Evolutionary conservation across 2,888 invertebrate genomes (phyloP).

Genomic region (Magallana nippona): DNA sequence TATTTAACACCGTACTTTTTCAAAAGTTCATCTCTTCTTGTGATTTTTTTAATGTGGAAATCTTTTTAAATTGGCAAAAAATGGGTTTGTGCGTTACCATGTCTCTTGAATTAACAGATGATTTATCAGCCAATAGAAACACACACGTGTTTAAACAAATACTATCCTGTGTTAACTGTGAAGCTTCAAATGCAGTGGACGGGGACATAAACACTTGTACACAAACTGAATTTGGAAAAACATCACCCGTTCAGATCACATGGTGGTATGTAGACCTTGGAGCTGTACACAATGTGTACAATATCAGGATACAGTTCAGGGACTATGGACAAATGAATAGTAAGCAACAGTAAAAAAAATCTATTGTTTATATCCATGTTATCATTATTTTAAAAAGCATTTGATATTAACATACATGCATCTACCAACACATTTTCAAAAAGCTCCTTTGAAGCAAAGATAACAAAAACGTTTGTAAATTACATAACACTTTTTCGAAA

Average conservation of each 20-base stretch:
- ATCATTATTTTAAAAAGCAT: too few relatives aligned
- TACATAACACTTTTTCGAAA: too few relatives aligned
- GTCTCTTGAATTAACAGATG: background rate
- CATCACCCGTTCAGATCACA: background rate
- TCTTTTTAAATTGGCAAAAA: too few relatives aligned
- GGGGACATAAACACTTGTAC: background rate
- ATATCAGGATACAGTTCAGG: conserved; percentile 3
- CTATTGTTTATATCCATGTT: background rate
- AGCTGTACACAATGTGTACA: background rate
- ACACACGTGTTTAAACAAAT: too few relatives aligned
- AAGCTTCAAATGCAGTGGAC: background rate
- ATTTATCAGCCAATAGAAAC: background rate
- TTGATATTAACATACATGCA: too few relatives aligned
- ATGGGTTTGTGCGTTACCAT: too few relatives aligned
- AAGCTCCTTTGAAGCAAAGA: too few relatives aligned
- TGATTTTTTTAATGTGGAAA: too few relatives aligned
- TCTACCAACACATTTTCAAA: too few relatives aligned
- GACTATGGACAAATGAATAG: background rate
- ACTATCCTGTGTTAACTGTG: background rate
- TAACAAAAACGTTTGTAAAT: too few relatives aligned
- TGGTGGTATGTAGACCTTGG: conserved; percentile 24
- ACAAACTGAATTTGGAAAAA: background rate
- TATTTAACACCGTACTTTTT: too few relatives aligned
- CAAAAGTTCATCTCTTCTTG: too few relatives aligned
- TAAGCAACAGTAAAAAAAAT: background rate